phyloP scores from a whole-genome alignment of 2,888 invertebrate species.

The Phortica magna region DNA sequence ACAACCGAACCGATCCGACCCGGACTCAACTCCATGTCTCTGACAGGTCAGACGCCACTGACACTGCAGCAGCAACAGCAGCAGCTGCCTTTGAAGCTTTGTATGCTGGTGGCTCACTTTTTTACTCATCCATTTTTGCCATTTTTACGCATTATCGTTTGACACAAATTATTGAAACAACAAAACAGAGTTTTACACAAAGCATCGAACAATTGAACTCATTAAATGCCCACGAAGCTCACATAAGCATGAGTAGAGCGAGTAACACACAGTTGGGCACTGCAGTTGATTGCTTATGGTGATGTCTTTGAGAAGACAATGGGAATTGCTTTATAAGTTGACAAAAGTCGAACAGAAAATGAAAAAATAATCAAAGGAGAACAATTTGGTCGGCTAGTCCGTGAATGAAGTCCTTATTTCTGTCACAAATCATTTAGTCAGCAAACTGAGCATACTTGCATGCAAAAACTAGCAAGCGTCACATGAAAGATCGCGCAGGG shows the following conservation, averaged over 20 bases:
- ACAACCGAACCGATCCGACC: neutral
- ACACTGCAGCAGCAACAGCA: neutral
- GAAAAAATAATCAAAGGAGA: too few relatives aligned
- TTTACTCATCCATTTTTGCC: too few relatives aligned
- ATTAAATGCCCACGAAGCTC: too few relatives aligned
- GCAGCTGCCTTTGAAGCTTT: too few relatives aligned
- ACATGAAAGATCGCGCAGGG: neutral
- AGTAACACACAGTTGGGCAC: neutral
- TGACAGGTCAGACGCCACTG: too few relatives aligned
- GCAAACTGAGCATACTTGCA: neutral
- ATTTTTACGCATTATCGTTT: too few relatives aligned
- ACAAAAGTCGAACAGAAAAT: neutral
- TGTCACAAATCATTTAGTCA: neutral
- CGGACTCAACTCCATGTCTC: neutral
- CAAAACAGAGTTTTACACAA: too few relatives aligned
- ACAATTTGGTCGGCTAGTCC: too few relatives aligned
- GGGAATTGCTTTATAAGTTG: neutral
- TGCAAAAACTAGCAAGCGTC: neutral
- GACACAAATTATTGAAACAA: too few relatives aligned
- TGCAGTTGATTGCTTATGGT: neutral
- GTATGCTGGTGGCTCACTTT: too few relatives aligned
- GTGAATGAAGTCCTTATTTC: neutral
- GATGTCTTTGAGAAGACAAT: neutral
- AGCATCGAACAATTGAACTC: too few relatives aligned
- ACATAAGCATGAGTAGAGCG: too few relatives aligned